These are phyloP conservation scores for Sebastes cheni DNA, from an alignment of 2,797 vertebrate species.

Conservation along the genomic window DNA sequence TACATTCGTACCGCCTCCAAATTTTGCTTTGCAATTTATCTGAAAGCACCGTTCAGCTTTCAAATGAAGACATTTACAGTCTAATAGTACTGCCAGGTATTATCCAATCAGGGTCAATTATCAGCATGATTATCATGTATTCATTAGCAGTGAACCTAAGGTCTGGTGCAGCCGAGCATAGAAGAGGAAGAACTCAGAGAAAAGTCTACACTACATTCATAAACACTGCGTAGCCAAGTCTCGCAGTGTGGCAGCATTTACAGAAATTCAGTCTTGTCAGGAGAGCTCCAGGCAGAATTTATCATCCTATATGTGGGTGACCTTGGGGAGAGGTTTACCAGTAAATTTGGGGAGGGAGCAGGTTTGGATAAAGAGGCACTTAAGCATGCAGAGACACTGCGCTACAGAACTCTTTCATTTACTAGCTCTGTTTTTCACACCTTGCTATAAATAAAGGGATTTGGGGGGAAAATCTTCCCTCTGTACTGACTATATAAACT, in stretches of 20 bases:
- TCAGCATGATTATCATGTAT: not conserved
- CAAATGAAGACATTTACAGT: not conserved
- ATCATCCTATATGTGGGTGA: constrained; percentile 68
- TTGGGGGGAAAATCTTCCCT: constrained; percentile 38
- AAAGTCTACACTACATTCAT: constrained; percentile 1
- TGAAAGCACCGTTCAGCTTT: constrained; percentile 7
- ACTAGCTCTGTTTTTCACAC: constrained; percentile 49
- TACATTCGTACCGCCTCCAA: not conserved
- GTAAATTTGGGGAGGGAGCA: constrained; percentile 60
- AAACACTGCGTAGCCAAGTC: not conserved
- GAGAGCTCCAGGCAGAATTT: constrained; percentile 68
- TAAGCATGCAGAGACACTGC: constrained; percentile 39
- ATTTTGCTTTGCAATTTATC: not conserved
- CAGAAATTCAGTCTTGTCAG: constrained; percentile 67
- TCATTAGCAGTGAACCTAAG: not conserved
- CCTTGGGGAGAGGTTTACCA: constrained; percentile 74
- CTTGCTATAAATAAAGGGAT: constrained; percentile 54
- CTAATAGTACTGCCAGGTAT: not conserved
- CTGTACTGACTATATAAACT: constrained; percentile 41
- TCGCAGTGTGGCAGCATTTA: constrained; percentile 24
- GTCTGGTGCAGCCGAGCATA: not conserved
- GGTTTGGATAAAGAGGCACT: constrained; percentile 36
- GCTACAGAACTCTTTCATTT: constrained; percentile 46
- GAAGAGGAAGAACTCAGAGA: not conserved
- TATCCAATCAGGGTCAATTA: constrained; percentile 26